phyloP scores from a whole-genome alignment of 1,140 invertebrate species.

The Drosophila ananassae region DNA sequence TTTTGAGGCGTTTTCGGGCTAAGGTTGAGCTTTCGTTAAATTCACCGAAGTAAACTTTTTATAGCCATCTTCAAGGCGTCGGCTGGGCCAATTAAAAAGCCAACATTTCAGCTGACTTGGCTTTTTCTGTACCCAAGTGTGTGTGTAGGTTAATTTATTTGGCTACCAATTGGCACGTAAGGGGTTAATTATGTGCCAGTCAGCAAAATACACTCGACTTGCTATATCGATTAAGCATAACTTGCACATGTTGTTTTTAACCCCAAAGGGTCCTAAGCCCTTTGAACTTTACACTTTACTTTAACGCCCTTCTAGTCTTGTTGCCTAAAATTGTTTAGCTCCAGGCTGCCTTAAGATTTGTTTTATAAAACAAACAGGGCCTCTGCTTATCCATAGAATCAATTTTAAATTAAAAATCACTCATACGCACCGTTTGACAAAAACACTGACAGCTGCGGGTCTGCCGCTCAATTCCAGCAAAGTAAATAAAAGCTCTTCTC shows the following conservation, averaged over 20 bases:
- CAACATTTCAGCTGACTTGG: constrained; percentile 49
- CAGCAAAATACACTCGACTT: constrained; percentile 53
- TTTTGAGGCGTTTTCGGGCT: constrained; percentile 26
- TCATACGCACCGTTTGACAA: constrained; percentile 62
- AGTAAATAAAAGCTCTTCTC: constrained; percentile 7
- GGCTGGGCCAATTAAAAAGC: constrained; percentile 52
- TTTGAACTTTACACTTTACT: constrained; percentile 59
- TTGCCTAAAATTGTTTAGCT: constrained; percentile 41
- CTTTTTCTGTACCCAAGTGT: constrained; percentile 8
- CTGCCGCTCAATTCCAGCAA: constrained; percentile 2
- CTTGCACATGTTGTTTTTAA: constrained; percentile 42
- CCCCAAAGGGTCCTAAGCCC: neutral
- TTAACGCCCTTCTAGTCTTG: constrained; percentile 44
- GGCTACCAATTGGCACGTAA: constrained; percentile 72
- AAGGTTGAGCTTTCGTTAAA: constrained; percentile 25
- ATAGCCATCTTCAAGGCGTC: constrained; percentile 43
- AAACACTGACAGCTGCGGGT: constrained; percentile 42
- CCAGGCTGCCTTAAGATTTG: constrained; percentile 33
- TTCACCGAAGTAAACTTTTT: constrained; percentile 38
- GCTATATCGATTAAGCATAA: constrained; percentile 68
- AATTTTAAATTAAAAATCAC: constrained; percentile 72
- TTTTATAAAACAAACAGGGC: neutral
- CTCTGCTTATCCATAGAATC: constrained; percentile 31
- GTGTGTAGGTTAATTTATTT: constrained; percentile 60
- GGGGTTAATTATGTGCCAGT: constrained; percentile 73